Base-by-base conservation (phyloP, 2,888 invertebrate species). In the Cryptocephalus moraei region DNA sequence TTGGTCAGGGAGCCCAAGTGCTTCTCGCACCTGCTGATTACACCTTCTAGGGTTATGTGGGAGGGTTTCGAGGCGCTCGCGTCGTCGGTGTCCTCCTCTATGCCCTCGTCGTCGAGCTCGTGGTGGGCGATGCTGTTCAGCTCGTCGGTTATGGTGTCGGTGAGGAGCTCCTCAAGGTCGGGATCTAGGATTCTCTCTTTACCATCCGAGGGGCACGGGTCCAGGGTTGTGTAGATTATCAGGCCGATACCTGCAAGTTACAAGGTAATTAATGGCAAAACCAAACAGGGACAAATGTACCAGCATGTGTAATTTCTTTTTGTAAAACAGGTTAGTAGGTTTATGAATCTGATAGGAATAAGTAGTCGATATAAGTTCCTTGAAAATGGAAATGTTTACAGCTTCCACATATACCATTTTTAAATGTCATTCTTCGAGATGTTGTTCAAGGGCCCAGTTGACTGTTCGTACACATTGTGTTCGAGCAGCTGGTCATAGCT, bases 171-270 rank as follows among this genome's bases (percentile, higher is more conserved):
- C 69, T 91, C 91, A 56, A 95, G 78, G 65, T 91, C 89, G 10
- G 84, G 81, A 58, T 89, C 88, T 60, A 95, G 82, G 60, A 84
- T 81, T 57, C 89, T 78, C 74, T 94, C 93, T 72, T 93, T 91
- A 53, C 87, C 86, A 60, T 85, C 86, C 39, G 81, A 80, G 62
- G 89, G 79, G 57, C 91, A 89, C 72, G 85, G 91, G 73, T 95
- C 94, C 70, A 95, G 75, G 36, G 94, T 91, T 61, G 83, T 81
- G 73, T 90, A 95, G 58, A 94, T 82, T 58, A 89, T 80, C 61
- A 86, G 75, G 40, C 93, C 95, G 62, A 95, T 72, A 33, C 66
- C 69, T 12, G 60, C n/a, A n/a, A 22, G 22, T 22, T 22, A 22
- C 6, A 22, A 6, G 22, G 22, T 22, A 22, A 22, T 22, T 22